phyloP scores from a whole-genome alignment of 2,797 vertebrate species.

The Parambassis ranga region DNA sequence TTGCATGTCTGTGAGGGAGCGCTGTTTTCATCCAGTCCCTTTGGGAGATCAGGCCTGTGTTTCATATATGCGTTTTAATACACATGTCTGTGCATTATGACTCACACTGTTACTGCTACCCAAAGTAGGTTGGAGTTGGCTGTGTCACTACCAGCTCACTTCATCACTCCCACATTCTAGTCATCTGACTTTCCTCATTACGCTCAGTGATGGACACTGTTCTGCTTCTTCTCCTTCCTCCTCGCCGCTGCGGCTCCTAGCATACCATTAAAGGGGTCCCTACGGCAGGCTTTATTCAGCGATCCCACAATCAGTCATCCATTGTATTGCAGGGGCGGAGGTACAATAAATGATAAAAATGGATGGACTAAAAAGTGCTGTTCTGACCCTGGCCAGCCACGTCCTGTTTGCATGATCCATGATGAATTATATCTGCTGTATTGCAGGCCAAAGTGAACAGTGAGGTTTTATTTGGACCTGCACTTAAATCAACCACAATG shows the following conservation, averaged over 20 bases:
- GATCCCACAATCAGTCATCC: constrained; percentile 35
- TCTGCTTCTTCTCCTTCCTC: constrained; percentile 28
- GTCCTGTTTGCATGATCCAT: constrained; percentile 25
- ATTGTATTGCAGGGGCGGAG: constrained; percentile 22
- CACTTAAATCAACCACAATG: constrained; percentile 22
- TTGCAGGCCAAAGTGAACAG: constrained; percentile 33
- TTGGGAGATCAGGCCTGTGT: constrained; percentile 50
- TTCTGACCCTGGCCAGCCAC: constrained; percentile 17
- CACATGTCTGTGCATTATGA: constrained; percentile 45
- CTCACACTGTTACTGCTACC: constrained; percentile 55
- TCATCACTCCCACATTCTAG: constrained; percentile 51
- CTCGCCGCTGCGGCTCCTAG: constrained; percentile 45
- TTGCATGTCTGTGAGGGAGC: constrained; percentile 9
- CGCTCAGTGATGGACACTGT: constrained; percentile 33
- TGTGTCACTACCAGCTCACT: constrained; percentile 41
- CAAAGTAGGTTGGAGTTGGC: constrained; percentile 39
- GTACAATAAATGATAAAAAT: constrained; percentile 25
- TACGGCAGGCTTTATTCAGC: constrained; percentile 35
- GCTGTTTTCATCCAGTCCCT: constrained; percentile 22
- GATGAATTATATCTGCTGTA: constrained; percentile 30
- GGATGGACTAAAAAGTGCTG: constrained; percentile 5
- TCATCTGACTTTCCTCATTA: constrained; percentile 53
- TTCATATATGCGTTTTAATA: constrained; percentile 36
- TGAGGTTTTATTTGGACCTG: constrained; percentile 18
- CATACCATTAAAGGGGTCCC: constrained; percentile 59